phyloP scores from a whole-genome alignment of 2,113 vertebrate species.

The Aegithalos caudatus region DNA sequence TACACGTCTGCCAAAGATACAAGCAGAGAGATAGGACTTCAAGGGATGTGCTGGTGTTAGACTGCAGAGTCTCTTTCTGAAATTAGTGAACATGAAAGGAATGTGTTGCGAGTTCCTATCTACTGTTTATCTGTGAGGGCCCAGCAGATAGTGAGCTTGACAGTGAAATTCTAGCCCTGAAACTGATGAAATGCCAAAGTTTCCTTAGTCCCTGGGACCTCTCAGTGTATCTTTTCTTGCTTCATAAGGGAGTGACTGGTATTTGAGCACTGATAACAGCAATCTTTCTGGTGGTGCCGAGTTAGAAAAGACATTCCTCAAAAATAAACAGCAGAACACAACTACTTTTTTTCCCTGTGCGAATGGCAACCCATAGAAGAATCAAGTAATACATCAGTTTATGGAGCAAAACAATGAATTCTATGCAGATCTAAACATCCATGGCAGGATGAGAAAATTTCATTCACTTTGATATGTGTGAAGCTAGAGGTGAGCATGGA shows the following conservation, averaged over 20 bases:
- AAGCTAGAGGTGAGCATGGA: background rate
- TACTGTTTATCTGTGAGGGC: constrained; percentile 73
- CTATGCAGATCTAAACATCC: background rate
- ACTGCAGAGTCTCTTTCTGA: constrained; percentile 56
- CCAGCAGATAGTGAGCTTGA: constrained; percentile 72
- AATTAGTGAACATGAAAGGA: constrained; percentile 75
- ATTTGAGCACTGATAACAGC: constrained; percentile 79
- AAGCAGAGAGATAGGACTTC: constrained; percentile 41
- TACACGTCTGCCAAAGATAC: constrained; percentile 56
- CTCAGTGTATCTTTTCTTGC: constrained; percentile 73
- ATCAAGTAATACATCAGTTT: background rate
- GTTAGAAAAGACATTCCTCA: constrained; percentile 77
- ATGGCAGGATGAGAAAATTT: background rate
- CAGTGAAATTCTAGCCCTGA: constrained; percentile 74
- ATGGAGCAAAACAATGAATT: background rate
- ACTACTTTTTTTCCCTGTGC: background rate
- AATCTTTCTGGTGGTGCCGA: constrained; percentile 71
- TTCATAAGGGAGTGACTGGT: constrained; percentile 80
- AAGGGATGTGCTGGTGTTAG: constrained; percentile 60
- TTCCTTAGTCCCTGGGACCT: constrained; percentile 57
- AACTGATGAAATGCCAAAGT: constrained; percentile 76
- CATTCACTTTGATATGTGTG: background rate
- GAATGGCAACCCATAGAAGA: background rate
- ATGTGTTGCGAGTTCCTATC: constrained; percentile 73
- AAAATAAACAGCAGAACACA: constrained; percentile 68